Conservation (phyloP, 2,113 vertebrate species). For the Poecilia latipinna region DNA sequence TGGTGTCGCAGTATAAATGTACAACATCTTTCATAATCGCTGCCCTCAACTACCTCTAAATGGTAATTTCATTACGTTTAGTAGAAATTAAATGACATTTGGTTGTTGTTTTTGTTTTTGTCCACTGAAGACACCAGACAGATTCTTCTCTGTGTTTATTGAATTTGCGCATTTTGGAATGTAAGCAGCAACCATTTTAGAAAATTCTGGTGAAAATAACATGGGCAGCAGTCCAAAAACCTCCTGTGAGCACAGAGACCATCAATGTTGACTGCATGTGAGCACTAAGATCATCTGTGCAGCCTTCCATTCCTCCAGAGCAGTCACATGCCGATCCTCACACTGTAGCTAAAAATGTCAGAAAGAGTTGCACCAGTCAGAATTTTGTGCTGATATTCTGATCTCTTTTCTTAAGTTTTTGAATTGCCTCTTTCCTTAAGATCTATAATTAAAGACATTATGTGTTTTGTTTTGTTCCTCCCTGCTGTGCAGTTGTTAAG, state of each 20-base stretch:
- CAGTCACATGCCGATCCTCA: not conserved
- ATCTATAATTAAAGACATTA: too few species aligned
- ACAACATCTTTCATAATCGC: too few species aligned
- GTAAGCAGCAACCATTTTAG: not conserved
- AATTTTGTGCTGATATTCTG: not conserved
- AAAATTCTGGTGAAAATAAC: not conserved
- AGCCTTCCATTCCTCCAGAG: not conserved
- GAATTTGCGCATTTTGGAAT: not conserved
- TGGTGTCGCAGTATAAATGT: too few species aligned
- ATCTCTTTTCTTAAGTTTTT: not conserved
- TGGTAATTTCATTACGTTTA: not conserved
- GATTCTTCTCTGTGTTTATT: not conserved
- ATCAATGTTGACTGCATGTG: not conserved
- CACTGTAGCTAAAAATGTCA: not conserved
- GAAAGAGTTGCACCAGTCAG: not conserved
- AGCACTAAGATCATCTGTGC: not conserved
- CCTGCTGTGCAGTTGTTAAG: too few species aligned
- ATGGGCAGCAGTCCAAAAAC: not conserved
- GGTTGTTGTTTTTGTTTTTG: not conserved
- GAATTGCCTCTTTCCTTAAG: not conserved
- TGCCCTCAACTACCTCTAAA: too few species aligned
- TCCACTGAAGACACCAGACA: not conserved
- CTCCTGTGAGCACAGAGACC: not conserved
- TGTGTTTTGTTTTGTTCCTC: too few species aligned
- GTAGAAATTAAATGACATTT: not conserved